Conservation (phyloP, 2,797 vertebrate genomes). For the Danio aesculapii region DNA sequence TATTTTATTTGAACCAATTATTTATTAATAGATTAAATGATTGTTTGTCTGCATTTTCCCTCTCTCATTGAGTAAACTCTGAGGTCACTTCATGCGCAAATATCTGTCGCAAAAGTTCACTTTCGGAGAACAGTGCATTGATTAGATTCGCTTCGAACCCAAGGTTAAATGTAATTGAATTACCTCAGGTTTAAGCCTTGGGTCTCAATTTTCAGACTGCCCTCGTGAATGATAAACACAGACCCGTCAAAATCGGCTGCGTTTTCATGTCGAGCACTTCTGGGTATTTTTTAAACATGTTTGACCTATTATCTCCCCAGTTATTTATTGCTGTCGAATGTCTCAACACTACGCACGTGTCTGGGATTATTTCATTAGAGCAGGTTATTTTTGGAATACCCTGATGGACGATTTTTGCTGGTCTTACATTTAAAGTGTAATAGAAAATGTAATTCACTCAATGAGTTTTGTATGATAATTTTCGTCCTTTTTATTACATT, state of each 20-base stretch:
- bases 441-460: too few relatives aligned
- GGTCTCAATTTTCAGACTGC: conserved; percentile 13
- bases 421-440: conserved; percentile 4
- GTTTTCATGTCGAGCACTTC: not conserved
- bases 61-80: not conserved
- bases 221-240: conserved; percentile 11
- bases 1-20: not conserved
- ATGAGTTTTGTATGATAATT: not conserved
- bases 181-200: conserved; percentile 18
- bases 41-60: not conserved
- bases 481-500: not conserved
- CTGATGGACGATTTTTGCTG: not conserved
- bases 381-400: not conserved
- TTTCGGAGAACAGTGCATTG: conserved; percentile 13
- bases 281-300: not conserved
- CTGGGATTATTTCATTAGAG: conserved; percentile 18
- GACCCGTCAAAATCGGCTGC: not conserved
- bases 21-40: too few relatives aligned
- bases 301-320: not conserved
- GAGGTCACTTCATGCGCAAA: not conserved
- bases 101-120: not conserved
- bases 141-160: conserved; percentile 29
- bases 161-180: conserved; percentile 42
- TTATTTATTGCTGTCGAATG: conserved; percentile 22
- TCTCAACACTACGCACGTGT: not conserved